phyloP scores from a whole-genome alignment of 2,888 invertebrate species.

The Serripes groenlandicus region DNA sequence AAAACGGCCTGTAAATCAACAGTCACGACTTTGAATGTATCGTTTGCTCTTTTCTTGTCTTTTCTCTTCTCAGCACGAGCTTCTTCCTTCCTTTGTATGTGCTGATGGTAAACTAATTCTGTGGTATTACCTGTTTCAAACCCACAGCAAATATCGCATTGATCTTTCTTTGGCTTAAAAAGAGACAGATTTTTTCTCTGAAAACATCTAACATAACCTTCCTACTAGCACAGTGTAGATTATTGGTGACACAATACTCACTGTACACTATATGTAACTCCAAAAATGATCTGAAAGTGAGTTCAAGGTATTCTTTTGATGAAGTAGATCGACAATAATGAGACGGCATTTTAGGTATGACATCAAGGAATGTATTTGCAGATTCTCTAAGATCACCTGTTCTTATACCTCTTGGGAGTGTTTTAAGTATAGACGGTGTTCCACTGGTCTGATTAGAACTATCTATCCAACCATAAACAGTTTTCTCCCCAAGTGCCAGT shows the following conservation, averaged over 20 bases:
- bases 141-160: constrained; percentile 40
- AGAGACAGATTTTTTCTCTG: constrained; percentile 27
- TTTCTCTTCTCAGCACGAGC: constrained; percentile 26
- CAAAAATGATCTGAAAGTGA: constrained; percentile 11
- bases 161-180: constrained; percentile 47
- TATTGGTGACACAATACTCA: neutral
- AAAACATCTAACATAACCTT: constrained; percentile 4
- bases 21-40: constrained; percentile 33
- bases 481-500: constrained; percentile 24
- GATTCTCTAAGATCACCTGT: neutral
- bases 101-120: constrained; percentile 35
- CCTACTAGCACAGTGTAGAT: neutral
- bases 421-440: neutral
- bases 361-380: constrained; percentile 10
- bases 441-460: neutral
- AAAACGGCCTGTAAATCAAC: constrained; percentile 66
- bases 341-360: constrained; percentile 33
- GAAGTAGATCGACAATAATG: constrained; percentile 40
- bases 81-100: constrained; percentile 28
- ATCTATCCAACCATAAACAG: constrained; percentile 27
- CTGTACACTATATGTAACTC: constrained; percentile 14
- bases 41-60: constrained; percentile 33
- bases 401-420: neutral
- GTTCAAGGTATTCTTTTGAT: constrained; percentile 24
- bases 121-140: constrained; percentile 38